Evolutionary conservation across 1,140 invertebrate genomes (phyloP).

Genomic region (Megalonaias nervosa): DNA sequence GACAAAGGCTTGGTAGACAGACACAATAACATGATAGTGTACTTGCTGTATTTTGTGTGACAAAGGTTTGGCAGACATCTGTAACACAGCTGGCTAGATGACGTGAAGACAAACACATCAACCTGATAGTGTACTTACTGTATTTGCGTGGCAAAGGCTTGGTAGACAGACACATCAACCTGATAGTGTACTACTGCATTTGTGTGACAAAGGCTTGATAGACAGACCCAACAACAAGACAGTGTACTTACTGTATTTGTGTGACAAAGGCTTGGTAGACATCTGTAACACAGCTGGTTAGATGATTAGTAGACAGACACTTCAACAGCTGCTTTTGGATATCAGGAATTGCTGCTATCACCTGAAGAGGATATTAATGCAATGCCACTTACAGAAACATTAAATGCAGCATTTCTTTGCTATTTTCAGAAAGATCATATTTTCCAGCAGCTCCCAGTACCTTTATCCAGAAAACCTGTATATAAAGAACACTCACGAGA

Average conservation of each 20-base stretch:
- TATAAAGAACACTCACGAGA: no score
- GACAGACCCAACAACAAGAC: no score
- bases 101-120: slow-evolving; percentile 52
- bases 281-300: slow-evolving; percentile 50
- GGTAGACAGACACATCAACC: no score
- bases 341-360: slow-evolving; percentile 20
- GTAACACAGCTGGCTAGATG: slow-evolving; percentile 48
- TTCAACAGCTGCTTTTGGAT: slow-evolving; percentile 48
- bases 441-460: neutral
- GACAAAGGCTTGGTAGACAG: slow-evolving; percentile 54
- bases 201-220: slow-evolving; percentile 38
- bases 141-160: no score
- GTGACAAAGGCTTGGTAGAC: slow-evolving; percentile 53
- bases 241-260: slow-evolving; percentile 37
- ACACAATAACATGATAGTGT: neutral
- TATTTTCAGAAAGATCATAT: slow-evolving; percentile 3
- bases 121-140: slow-evolving; percentile 6
- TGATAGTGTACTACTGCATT: slow-evolving; percentile 22
- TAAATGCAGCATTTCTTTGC: neutral
- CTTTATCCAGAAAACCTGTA: no score
- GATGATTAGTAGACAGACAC: slow-evolving; percentile 54
- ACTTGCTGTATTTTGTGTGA: slow-evolving; percentile 37
- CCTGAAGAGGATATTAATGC: slow-evolving; percentile 12
- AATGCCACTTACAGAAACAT: neutral
- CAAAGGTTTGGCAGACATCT: slow-evolving; percentile 54